Conservation (phyloP, 2,888 invertebrate genomes). For the Drosophila neutralis region DNA sequence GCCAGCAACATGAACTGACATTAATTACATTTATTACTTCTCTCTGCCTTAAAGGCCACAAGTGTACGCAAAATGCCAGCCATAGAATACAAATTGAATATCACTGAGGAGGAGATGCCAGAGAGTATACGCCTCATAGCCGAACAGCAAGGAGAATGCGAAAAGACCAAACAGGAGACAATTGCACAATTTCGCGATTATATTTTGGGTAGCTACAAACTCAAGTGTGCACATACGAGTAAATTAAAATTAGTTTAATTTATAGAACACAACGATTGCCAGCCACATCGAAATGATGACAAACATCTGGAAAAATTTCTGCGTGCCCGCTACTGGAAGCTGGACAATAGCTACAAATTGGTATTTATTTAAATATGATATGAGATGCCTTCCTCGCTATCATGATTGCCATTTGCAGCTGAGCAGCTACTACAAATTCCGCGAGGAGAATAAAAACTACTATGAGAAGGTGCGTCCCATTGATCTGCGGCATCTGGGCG, state of each 20-base stretch:
- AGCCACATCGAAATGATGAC: slow-evolving; percentile 91
- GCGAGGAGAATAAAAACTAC: slow-evolving; percentile 89
- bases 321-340: slow-evolving; percentile 90
- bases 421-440: slow-evolving; percentile 91
- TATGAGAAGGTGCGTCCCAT: slow-evolving; percentile 89
- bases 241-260: slow-evolving; percentile 18
- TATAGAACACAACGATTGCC: slow-evolving; percentile 91
- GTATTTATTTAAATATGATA: slow-evolving; percentile 84
- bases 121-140: slow-evolving; percentile 89
- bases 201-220: slow-evolving; percentile 88
- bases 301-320: slow-evolving; percentile 90
- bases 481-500: slow-evolving; percentile 88
- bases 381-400: neutral
- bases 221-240: too few relatives aligned
- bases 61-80: slow-evolving; percentile 68
- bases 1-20: neutral
- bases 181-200: slow-evolving; percentile 90
- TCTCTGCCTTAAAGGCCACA: slow-evolving; percentile 5
- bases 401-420: slow-evolving; percentile 82
- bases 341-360: slow-evolving; percentile 90
- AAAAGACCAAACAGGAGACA: slow-evolving; percentile 88
- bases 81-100: slow-evolving; percentile 86
- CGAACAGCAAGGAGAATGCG: slow-evolving; percentile 88
- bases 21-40: neutral
- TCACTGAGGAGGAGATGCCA: slow-evolving; percentile 88